These are phyloP conservation scores for Meiosimyza platycephala DNA, from an alignment of 2,888 invertebrate species.

Conservation along the genomic window DNA sequence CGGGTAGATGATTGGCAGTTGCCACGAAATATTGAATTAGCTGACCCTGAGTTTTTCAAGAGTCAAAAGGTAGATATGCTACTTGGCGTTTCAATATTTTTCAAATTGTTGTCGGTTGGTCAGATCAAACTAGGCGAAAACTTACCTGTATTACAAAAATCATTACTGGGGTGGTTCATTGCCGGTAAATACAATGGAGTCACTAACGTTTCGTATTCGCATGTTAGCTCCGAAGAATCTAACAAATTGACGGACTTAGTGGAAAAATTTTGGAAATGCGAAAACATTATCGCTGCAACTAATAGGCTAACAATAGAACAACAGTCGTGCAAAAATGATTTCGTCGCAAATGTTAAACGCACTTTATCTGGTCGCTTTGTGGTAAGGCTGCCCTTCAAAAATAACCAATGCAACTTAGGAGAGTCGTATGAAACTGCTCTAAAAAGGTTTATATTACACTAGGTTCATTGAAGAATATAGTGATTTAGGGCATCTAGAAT, in stretches of 20 bases:
- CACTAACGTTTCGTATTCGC: not conserved
- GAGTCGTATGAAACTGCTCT: not conserved
- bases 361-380: not conserved
- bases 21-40: not conserved
- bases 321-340: not conserved
- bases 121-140: not conserved
- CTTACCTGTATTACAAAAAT: not conserved
- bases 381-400: not conserved
- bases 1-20: not conserved
- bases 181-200: not conserved
- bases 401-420: not conserved
- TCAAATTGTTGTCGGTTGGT: not conserved
- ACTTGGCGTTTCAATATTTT: not conserved
- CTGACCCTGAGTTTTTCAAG: not conserved
- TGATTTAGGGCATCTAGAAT: too few relatives aligned
- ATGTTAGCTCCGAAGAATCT: not conserved
- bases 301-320: not conserved
- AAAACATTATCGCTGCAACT: not conserved
- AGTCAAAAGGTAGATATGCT: not conserved
- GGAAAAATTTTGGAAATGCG: conserved; percentile 3
- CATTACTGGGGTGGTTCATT: not conserved
- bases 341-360: not conserved
- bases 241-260: not conserved
- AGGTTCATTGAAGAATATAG: too few relatives aligned
- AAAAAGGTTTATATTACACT: too few relatives aligned